phyloP scores from a whole-genome alignment of 2,797 vertebrate genomes.

The Morelia viridis region DNA sequence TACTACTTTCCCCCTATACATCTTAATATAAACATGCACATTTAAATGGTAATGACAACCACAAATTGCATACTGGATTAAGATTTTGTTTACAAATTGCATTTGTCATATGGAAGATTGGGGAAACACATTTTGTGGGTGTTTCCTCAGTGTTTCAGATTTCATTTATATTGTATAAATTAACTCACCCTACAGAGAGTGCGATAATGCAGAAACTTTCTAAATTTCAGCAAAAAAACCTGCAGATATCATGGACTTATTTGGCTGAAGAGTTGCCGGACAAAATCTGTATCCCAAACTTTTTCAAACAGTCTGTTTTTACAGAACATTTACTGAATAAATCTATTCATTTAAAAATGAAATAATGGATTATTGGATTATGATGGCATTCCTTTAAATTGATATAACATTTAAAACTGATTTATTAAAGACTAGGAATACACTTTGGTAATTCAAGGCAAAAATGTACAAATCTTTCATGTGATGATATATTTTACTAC shows the following conservation, averaged over 20 bases:
- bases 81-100: background rate
- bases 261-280: background rate
- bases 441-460: slow-evolving; percentile 23
- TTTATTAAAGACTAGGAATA: background rate
- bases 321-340: slow-evolving; percentile 3
- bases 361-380: slow-evolving; percentile 15
- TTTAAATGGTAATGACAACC: background rate
- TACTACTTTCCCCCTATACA: background rate
- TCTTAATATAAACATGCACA: background rate
- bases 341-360: background rate
- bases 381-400: background rate
- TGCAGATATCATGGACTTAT: background rate
- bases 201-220: background rate
- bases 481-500: background rate
- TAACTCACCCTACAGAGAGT: background rate
- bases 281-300: background rate
- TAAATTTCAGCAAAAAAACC: background rate
- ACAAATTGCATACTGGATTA: background rate
- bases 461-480: slow-evolving; percentile 15
- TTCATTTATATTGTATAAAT: background rate
- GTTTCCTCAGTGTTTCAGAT: background rate
- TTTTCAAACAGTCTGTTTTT: background rate
- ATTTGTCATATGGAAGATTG: background rate
- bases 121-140: background rate
- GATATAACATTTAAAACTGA: background rate